A percentile compares a stretch with the other conserved stretches of the same genome.
These are phyloP conservation scores for Drosophila planitibia DNA, from an alignment of 2,888 invertebrate genomes.

Conservation along the genomic window DNA sequence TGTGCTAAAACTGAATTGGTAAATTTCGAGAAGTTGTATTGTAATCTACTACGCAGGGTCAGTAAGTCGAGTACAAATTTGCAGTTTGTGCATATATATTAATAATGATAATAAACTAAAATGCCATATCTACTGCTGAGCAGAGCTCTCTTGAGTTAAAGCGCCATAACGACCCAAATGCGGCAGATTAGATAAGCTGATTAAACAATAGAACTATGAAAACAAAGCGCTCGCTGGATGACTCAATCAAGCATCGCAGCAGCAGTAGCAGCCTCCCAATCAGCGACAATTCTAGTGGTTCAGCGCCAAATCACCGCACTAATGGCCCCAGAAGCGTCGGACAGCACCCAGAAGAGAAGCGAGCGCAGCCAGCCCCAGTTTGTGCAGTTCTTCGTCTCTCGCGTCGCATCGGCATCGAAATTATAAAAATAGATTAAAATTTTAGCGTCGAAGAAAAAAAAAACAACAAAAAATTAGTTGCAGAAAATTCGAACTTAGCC, in stretches of 20 bases:
- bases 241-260: conserved; percentile 64
- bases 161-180: conserved; percentile 44
- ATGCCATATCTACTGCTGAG: background rate
- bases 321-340: conserved; percentile 8
- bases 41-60: background rate
- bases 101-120: background rate
- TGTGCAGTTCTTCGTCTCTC: conserved; percentile 31
- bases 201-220: conserved; percentile 59
- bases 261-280: conserved; percentile 46
- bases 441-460: conserved; percentile 46
- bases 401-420: conserved; percentile 40
- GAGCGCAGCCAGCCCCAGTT: conserved; percentile 1
- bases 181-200: conserved; percentile 73
- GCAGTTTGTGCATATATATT: background rate
- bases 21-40: background rate
- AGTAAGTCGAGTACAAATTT: background rate
- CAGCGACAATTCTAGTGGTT: conserved; percentile 51
- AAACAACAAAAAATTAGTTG: conserved; percentile 47
- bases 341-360: conserved; percentile 13
- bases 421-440: conserved; percentile 74
- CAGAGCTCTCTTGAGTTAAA: conserved; percentile 7
- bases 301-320: conserved; percentile 30
- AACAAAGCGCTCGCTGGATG: conserved; percentile 45
- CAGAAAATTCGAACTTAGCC: conserved; percentile 69
- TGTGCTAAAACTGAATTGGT: background rate